Evolutionary conservation across 2,888 invertebrate genomes (phyloP).

Genomic region (Leptopterna dolabrata): DNA sequence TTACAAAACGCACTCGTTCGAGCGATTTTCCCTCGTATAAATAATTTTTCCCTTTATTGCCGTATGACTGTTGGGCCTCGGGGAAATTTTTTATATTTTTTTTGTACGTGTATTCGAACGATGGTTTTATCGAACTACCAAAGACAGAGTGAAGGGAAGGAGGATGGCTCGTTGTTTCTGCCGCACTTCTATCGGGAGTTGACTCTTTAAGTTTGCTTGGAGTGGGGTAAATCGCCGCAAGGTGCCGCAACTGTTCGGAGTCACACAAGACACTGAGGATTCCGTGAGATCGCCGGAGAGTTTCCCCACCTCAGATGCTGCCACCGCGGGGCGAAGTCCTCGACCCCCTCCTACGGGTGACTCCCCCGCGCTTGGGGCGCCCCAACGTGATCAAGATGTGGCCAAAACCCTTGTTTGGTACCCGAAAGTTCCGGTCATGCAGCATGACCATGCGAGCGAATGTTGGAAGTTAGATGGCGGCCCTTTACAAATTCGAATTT

Average conservation of each 20-base stretch:
- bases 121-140: background rate
- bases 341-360: background rate
- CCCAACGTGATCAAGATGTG: too few relatives aligned
- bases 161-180: background rate
- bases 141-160: background rate
- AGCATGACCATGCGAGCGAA: too few relatives aligned
- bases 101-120: background rate
- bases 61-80: background rate
- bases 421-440: too few relatives aligned
- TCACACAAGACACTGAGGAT: constrained; percentile 49
- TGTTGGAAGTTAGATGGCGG: too few relatives aligned
- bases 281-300: background rate
- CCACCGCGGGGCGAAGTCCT: background rate
- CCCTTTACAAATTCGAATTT: too few relatives aligned
- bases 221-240: background rate
- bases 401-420: too few relatives aligned
- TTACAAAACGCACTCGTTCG: background rate
- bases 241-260: constrained; percentile 36
- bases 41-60: background rate
- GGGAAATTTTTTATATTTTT: background rate
- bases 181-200: constrained; percentile 9
- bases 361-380: background rate
- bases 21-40: background rate
- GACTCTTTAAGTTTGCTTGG: background rate
- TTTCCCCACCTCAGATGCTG: constrained; percentile 14